Conservation (phyloP, 2,888 invertebrate genomes). For the Dysmachus trigonus region DNA sequence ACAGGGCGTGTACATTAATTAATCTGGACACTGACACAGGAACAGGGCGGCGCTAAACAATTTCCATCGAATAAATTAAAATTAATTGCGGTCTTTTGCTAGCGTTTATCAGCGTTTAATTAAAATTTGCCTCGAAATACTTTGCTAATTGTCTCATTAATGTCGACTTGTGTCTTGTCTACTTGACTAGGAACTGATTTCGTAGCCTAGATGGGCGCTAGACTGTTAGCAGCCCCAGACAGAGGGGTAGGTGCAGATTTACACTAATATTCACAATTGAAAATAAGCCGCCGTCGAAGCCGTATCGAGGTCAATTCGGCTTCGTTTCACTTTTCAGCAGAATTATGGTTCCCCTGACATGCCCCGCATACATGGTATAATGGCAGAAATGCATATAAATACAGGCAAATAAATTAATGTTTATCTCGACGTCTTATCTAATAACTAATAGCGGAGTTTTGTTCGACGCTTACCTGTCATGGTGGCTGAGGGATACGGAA, state of each 20-base stretch:
- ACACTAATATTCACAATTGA: neutral
- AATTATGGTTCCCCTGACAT: neutral
- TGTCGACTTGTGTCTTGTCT: neutral
- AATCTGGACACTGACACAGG: neutral
- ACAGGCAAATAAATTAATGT: slow-evolving; percentile 32
- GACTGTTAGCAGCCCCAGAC: neutral
- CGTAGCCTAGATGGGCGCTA: neutral
- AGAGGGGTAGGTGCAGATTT: neutral
- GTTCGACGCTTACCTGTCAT: slow-evolving; percentile 35
- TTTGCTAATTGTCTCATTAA: slow-evolving; percentile 13
- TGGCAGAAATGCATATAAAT: neutral
- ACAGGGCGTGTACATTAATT: neutral
- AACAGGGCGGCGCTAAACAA: neutral
- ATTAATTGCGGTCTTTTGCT: neutral
- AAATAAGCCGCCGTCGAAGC: neutral
- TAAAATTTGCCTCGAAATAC: neutral
- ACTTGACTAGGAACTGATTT: neutral
- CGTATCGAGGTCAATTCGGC: neutral
- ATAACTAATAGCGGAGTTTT: slow-evolving; percentile 49
- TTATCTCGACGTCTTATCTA: slow-evolving; percentile 47
- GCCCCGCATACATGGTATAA: neutral
- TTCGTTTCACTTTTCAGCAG: slow-evolving; percentile 4
- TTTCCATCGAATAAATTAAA: neutral
- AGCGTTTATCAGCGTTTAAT: neutral
- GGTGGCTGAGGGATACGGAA: slow-evolving; percentile 6